Evolutionary conservation across 1,140 invertebrate genomes (phyloP).

Genomic region (Pseudobourletiella spinata): DNA sequence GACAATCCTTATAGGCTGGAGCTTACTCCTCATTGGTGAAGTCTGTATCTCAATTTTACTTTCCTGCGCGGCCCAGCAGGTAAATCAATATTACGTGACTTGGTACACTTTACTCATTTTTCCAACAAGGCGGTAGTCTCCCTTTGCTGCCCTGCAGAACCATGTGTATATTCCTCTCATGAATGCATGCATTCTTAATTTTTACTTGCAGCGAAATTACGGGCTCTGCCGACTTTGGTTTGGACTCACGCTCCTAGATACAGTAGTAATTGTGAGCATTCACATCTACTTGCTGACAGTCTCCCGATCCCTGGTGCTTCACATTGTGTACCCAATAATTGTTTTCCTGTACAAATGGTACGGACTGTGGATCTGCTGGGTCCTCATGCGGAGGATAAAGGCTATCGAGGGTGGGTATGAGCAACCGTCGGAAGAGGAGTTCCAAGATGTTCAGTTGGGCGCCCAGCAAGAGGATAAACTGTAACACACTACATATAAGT

Average conservation of each 20-base stretch:
- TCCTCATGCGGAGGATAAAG: background rate
- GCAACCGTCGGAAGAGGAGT: background rate
- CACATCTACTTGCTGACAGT: background rate
- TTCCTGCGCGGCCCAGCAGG: background rate
- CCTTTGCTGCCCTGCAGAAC: background rate
- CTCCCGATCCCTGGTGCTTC: background rate
- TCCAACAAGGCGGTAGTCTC: background rate
- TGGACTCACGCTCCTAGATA: background rate
- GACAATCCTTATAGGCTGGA: background rate
- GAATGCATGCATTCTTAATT: background rate
- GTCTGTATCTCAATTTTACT: background rate
- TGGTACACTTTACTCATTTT: background rate
- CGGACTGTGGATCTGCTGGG: background rate
- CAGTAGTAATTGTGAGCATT: background rate
- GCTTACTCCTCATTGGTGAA: background rate
- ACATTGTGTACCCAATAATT: background rate
- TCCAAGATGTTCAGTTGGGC: background rate
- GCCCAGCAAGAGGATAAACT: background rate
- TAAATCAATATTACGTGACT: too few species aligned
- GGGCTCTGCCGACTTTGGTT: background rate
- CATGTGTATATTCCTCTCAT: too few species aligned
- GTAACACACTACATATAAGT: too few species aligned
- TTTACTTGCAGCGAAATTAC: background rate
- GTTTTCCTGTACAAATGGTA: slow-evolving; percentile 1
- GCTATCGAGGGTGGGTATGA: background rate